Evolutionary conservation across 1,140 invertebrate species (phyloP), one percentile per base, ranked within the genome.

Genomic region (Danaus plexippus): DNA sequence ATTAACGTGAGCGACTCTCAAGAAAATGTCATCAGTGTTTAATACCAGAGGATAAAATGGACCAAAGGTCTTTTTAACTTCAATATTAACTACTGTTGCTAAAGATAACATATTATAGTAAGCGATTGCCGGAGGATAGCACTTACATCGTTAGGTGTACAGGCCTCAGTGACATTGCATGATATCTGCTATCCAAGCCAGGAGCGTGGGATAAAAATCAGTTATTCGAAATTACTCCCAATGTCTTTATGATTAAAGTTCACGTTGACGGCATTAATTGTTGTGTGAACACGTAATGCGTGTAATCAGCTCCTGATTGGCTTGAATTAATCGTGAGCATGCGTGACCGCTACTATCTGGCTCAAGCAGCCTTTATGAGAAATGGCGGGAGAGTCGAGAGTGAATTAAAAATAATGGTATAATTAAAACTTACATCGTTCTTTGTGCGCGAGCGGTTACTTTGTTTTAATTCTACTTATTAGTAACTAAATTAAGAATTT

Each of bases 291-390:
- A 61, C 57, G 64, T 86, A 84, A 84, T 83, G 80, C 80, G 80
- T 83, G 80, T 86, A 86, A 86, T 86, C 76, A 82, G 71, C 61
- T 69, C 72, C 75, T 84, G 80, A 86, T 86, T 84, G 83, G 80
- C 73, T 82, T 77, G 80, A 84, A 86, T 85, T 84, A 85, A 83
- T 81, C 80, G 79, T 68, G 75, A 56, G 74, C 74, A 84, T 84
- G 83, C 83, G 83, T 85, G 82, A 80, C 80, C 65, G 75, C 80
- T 80, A 79, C 80, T 72, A 81, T 75, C 77, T 67, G 67, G 79
- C 62, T 67, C 68, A 75, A 67, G 53, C 67, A 69, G 66, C 61
- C 63, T 71, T 77, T 76, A 76, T 82, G 79, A 83, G 72, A 84
- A 77, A 80, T 76, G 59, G 65, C 69, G 69, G 67, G 64, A 69